phyloP scores from a whole-genome alignment of 2,888 invertebrate species.

The Thymelicus lineola region DNA sequence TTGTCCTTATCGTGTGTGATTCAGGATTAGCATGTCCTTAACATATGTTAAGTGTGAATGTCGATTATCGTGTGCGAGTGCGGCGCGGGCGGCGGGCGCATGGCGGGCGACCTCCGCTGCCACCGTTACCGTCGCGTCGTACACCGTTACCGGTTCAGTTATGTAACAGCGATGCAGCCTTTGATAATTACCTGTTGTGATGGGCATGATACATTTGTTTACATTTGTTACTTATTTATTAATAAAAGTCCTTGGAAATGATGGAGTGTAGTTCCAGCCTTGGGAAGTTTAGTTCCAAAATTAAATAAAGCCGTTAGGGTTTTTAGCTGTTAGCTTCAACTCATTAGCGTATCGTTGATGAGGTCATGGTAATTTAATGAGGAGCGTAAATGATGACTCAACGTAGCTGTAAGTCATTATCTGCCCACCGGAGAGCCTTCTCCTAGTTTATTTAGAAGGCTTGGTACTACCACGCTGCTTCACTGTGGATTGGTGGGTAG shows the following conservation, averaged over 20 bases:
- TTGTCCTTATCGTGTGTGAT: not conserved
- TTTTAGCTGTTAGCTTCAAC: too few relatives aligned
- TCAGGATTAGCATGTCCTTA: not conserved
- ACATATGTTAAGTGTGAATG: conserved; percentile 4
- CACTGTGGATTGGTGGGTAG: too few relatives aligned
- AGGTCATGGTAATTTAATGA: too few relatives aligned
- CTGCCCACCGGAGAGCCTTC: too few relatives aligned
- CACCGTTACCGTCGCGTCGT: conserved; percentile 44
- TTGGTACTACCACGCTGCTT: too few relatives aligned
- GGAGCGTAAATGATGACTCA: too few relatives aligned
- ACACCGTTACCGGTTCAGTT: conserved; percentile 56
- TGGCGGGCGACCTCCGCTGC: conserved; percentile 7
- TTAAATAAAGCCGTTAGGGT: too few relatives aligned
- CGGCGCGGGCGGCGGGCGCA: not conserved
- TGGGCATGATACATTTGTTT: conserved; percentile 23
- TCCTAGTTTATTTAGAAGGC: too few relatives aligned
- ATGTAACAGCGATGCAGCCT: conserved; percentile 49
- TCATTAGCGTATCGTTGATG: too few relatives aligned
- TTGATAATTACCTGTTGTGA: conserved; percentile 41
- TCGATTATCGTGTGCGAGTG: conserved; percentile 23
- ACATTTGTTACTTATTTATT: conserved; percentile 23
- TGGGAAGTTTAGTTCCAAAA: not conserved
- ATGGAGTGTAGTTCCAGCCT: not conserved
- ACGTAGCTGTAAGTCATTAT: too few relatives aligned
- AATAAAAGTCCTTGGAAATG: conserved; percentile 1